These are phyloP conservation scores for Onchidella celtica DNA, from an alignment of 2,888 invertebrate species.

Conservation along the genomic window DNA sequence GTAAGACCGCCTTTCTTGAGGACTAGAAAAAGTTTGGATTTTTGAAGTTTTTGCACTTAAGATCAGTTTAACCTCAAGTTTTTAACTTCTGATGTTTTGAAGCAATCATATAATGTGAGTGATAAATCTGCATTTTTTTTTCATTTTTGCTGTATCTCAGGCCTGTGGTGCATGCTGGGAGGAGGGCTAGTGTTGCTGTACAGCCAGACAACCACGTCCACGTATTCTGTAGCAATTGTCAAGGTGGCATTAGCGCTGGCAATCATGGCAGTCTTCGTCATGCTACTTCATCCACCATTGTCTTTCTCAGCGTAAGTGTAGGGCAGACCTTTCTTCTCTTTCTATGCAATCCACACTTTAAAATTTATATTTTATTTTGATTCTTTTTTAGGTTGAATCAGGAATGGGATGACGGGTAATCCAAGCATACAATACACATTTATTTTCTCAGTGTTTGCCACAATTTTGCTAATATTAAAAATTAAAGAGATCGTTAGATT, in stretches of 20 bases:
- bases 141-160: constrained; percentile 53
- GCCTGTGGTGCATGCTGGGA: constrained; percentile 67
- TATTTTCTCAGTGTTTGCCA: no score
- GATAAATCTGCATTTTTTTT: not conserved
- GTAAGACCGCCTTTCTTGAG: no score
- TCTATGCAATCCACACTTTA: no score
- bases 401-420: no score
- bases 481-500: no score
- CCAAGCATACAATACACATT: no score
- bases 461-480: no score
- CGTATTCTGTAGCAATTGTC: constrained; percentile 26
- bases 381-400: no score
- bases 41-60: no score
- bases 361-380: no score
- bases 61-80: not conserved
- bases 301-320: constrained; percentile 63
- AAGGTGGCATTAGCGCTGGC: constrained; percentile 49
- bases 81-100: not conserved
- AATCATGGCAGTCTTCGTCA: constrained; percentile 62
- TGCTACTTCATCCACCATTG: constrained; percentile 64
- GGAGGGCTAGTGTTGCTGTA: constrained; percentile 61
- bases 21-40: no score
- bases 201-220: constrained; percentile 51
- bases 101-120: not conserved
- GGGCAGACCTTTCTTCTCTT: no score